Evolutionary conservation across 2,113 vertebrate genomes (phyloP).

Genomic region (Halichoerus grypus): DNA sequence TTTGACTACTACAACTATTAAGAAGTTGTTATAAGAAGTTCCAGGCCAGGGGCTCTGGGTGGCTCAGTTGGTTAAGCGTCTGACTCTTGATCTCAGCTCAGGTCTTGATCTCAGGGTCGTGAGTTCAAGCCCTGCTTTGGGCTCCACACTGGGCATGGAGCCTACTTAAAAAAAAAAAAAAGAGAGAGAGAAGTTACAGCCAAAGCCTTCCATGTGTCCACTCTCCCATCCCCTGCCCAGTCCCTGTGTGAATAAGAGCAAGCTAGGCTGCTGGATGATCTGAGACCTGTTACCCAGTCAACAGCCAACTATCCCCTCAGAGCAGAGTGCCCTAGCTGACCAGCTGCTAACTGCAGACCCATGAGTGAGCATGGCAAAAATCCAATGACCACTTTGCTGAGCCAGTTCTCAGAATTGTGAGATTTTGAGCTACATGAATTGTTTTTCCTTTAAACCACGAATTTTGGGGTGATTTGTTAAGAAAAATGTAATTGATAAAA

Average conservation of each 20-base stretch:
- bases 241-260: not conserved
- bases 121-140: not conserved
- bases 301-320: not conserved
- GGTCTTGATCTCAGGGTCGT: not conserved
- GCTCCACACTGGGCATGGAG: not conserved
- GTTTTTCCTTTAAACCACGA: not conserved
- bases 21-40: not conserved
- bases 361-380: not conserved
- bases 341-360: not conserved
- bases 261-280: not conserved
- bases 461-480: not conserved
- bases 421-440: too few species aligned
- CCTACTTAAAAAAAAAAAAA: too few species aligned
- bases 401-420: not conserved
- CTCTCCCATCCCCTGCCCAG: not conserved
- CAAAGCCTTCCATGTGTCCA: not conserved
- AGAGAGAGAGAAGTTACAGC: not conserved
- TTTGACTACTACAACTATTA: not conserved
- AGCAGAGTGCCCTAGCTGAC: not conserved
- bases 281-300: not conserved
- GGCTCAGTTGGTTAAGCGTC: not conserved
- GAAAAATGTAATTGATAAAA: not conserved
- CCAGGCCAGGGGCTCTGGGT: not conserved
- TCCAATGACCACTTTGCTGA: not conserved
- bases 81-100: not conserved